Conservation (phyloP, 2,113 vertebrate genomes). For the Dermatemys mawii region DNA sequence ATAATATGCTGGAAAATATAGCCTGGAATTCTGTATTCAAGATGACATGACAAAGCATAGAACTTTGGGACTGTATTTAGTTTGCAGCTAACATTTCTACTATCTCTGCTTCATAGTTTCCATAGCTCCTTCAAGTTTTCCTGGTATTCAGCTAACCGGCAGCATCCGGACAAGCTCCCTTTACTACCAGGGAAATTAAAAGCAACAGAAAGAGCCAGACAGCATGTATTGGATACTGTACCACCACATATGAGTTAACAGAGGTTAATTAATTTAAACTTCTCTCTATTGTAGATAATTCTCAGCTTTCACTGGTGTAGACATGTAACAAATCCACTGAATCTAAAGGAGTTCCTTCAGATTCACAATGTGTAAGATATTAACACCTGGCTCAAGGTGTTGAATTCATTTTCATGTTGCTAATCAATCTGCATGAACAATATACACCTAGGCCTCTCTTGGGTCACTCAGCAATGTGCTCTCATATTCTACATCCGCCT, state of each 20-base stretch:
- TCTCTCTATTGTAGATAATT: not conserved
- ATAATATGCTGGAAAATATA: not conserved
- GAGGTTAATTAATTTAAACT: not conserved
- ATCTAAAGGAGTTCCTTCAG: not conserved
- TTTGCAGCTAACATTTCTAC: not conserved
- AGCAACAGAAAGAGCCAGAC: not conserved
- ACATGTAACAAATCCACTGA: rapidly evolving
- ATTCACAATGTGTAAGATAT: not conserved
- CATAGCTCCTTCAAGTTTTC: not conserved
- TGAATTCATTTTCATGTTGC: not conserved
- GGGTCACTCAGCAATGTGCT: not conserved
- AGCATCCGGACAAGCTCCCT: not conserved
- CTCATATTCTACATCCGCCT: not conserved
- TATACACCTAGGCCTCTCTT: not conserved
- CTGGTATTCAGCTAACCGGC: not conserved
- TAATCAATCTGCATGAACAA: not conserved
- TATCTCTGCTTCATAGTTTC: not conserved
- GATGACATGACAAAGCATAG: not conserved
- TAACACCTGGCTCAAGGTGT: rapidly evolving
- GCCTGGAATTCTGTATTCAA: not conserved
- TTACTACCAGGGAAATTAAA: not conserved
- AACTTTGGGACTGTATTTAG: not conserved
- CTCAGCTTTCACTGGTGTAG: not conserved
- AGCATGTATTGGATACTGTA: not conserved
- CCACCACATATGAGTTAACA: not conserved